A percentile compares a stretch with the other conserved stretches of the same genome.
Conservation (phyloP, 2,888 invertebrate species). For the Xestia rhomboidea region DNA sequence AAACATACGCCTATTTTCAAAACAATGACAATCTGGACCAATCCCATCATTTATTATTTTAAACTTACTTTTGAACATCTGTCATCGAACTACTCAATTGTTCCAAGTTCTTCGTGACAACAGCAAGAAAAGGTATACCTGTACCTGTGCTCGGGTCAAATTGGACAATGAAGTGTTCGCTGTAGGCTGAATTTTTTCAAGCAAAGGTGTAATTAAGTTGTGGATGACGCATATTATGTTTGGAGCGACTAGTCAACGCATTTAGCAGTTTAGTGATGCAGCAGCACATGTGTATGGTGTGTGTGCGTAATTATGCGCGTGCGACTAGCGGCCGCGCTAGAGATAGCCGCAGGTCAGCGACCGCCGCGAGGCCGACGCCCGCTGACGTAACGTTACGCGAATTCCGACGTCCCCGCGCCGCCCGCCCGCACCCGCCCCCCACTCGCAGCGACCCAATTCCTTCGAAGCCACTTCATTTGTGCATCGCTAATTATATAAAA, state of each 20-base stretch:
- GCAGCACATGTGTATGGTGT: conserved; percentile 66
- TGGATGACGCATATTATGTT: conserved; percentile 37
- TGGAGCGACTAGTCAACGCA: conserved; percentile 53
- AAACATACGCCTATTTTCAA: conserved; percentile 53
- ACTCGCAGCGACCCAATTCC: conserved; percentile 88
- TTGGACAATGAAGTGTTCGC: not conserved
- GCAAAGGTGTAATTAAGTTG: conserved; percentile 34
- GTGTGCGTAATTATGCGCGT: conserved; percentile 80
- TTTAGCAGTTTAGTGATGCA: conserved; percentile 60
- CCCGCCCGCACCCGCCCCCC: conserved; percentile 71
- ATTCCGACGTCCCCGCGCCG: conserved; percentile 81
- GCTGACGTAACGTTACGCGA: conserved; percentile 91
- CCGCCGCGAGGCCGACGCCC: conserved; percentile 89
- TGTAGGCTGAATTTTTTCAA: conserved; percentile 15
- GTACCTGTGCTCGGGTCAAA: conserved; percentile 4
- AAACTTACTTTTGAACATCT: conserved; percentile 15
- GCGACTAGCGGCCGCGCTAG: conserved; percentile 84
- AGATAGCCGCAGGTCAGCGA: conserved; percentile 89
- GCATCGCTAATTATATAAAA: conserved; percentile 88
- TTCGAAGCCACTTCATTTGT: conserved; percentile 88
- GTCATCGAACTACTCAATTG: conserved; percentile 8
- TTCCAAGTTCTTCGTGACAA: conserved; percentile 12
- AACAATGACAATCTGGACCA: conserved; percentile 44
- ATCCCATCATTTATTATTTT: conserved; percentile 43
- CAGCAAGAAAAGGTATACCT: not conserved